These are phyloP conservation scores for Eupithecia pulchellata DNA, from an alignment of 2,888 invertebrate genomes.

Conservation along the genomic window DNA sequence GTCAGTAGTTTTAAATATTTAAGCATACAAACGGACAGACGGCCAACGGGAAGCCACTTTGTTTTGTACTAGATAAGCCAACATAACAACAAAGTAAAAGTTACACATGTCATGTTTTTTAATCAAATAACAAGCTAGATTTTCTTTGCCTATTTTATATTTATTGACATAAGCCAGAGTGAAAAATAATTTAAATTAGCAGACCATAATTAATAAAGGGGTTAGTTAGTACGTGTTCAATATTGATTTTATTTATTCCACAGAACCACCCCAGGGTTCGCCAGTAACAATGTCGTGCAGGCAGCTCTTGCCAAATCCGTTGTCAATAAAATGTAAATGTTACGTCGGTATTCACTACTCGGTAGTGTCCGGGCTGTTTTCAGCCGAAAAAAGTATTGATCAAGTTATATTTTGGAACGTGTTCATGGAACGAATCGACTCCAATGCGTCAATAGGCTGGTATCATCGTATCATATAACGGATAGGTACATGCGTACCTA, in stretches of 20 bases:
- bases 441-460: background rate
- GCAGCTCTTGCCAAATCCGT: constrained; percentile 30
- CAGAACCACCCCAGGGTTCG: background rate
- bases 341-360: background rate
- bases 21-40: too few species aligned
- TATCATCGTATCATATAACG: background rate
- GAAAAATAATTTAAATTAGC: too few species aligned
- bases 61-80: too few species aligned
- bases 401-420: background rate
- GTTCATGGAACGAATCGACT: background rate
- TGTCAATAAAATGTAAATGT: constrained; percentile 30
- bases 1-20: too few species aligned
- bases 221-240: background rate
- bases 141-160: background rate
- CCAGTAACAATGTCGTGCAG: background rate
- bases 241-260: background rate
- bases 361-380: constrained; percentile 12
- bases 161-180: too few species aligned
- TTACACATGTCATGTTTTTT: background rate
- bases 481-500: background rate
- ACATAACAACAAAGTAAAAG: background rate
- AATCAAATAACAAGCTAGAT: background rate
- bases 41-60: too few species aligned
- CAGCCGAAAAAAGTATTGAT: constrained; percentile 3
- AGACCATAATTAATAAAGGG: too few species aligned